phyloP scores from a whole-genome alignment of 2,888 invertebrate genomes.

The Drosophila ezoana region DNA sequence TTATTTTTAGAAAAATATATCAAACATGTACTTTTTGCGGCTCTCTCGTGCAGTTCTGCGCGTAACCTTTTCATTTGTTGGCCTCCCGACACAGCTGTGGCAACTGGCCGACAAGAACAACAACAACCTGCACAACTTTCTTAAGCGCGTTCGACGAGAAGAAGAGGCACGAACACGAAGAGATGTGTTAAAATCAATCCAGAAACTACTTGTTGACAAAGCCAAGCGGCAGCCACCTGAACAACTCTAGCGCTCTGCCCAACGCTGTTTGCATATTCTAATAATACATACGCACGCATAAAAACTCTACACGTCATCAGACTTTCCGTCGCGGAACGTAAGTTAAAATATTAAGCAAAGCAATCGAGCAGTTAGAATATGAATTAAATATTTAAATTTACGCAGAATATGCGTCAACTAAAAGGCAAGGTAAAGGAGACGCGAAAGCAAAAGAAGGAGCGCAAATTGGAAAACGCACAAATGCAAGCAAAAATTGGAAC shows the following conservation, averaged over 20 bases:
- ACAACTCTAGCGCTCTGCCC: slow-evolving; percentile 2
- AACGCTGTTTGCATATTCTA: slow-evolving; percentile 29
- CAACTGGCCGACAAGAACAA: slow-evolving; percentile 12
- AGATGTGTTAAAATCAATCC: slow-evolving; percentile 28
- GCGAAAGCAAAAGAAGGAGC: slow-evolving; percentile 92
- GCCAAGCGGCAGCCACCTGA: slow-evolving; percentile 17
- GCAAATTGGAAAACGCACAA: slow-evolving; percentile 93
- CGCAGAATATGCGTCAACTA: slow-evolving; percentile 89
- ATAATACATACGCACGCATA: slow-evolving; percentile 17
- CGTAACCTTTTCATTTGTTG: slow-evolving; percentile 20
- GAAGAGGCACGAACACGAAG: slow-evolving; percentile 28
- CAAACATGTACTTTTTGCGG: not conserved
- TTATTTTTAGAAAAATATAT: not conserved
- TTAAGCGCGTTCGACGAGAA: slow-evolving; percentile 24
- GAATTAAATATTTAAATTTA: not conserved
- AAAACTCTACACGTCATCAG: slow-evolving; percentile 58
- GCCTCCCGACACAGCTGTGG: slow-evolving; percentile 33
- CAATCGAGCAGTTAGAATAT: not conserved
- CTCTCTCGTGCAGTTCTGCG: not conserved
- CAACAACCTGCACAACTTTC: slow-evolving; percentile 39
- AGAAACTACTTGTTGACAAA: slow-evolving; percentile 60
- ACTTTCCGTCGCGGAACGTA: slow-evolving; percentile 9
- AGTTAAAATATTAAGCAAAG: not conserved
- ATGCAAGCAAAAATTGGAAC: slow-evolving; percentile 92
- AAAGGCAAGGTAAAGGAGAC: slow-evolving; percentile 94